These are phyloP conservation scores for Heptranchias perlo DNA, from an alignment of 2,113 vertebrate species.

Conservation along the genomic window DNA sequence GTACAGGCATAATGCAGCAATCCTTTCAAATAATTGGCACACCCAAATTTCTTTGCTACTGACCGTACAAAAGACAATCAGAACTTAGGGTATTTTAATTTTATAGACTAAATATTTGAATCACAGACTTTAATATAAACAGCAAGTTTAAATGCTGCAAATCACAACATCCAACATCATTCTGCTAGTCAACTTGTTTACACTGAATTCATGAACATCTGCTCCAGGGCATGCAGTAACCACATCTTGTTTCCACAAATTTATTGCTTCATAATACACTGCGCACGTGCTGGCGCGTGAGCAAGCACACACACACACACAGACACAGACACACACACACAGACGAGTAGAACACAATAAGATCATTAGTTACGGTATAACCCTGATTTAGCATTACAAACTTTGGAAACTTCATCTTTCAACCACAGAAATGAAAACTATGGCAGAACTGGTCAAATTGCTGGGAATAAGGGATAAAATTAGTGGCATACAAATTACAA, in stretches of 20 bases:
- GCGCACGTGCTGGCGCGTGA: too few relatives aligned
- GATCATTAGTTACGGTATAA: neutral
- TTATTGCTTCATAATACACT: neutral
- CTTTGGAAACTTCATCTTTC: neutral
- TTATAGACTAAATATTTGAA: slow-evolving; percentile 31
- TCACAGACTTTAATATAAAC: neutral
- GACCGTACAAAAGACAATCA: neutral
- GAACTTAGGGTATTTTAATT: neutral
- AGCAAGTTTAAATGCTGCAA: neutral
- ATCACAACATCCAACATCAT: neutral
- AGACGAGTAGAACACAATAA: neutral
- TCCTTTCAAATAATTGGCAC: neutral
- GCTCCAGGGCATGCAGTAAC: neutral
- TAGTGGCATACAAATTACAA: neutral
- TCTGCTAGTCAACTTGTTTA: neutral
- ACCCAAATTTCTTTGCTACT: neutral
- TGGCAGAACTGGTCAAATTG: neutral
- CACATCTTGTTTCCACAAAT: neutral
- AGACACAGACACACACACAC: neutral
- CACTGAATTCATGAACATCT: neutral
- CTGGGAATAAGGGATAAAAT: neutral
- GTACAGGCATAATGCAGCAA: neutral
- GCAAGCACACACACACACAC: too few relatives aligned
- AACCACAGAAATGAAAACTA: neutral
- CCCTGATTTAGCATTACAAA: neutral